Evolutionary conservation across 1,140 invertebrate species (phyloP).

Genomic region (Trinorchestia longiramus): DNA sequence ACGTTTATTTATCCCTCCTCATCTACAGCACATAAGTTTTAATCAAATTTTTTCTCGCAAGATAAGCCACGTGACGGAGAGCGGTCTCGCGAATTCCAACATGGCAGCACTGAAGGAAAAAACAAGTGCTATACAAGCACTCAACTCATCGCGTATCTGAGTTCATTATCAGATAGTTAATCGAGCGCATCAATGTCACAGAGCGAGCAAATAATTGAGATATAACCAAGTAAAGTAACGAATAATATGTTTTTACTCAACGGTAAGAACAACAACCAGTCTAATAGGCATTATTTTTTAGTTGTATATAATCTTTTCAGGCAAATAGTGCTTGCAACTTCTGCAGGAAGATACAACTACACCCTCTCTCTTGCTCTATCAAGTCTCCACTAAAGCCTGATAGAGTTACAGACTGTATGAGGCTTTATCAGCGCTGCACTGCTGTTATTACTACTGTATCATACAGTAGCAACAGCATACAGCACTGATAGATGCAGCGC

Average conservation of each 20-base stretch:
- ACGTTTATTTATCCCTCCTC: no score
- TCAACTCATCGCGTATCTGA: not conserved
- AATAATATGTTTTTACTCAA: not conserved
- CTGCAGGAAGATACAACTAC: not conserved
- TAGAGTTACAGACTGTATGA: no score
- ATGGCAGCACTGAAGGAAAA: not conserved
- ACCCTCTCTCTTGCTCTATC: not conserved
- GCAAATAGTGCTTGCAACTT: not conserved
- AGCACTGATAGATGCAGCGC: no score
- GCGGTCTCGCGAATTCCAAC: no score
- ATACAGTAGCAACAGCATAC: no score
- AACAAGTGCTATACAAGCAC: not conserved
- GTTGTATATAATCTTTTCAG: not conserved
- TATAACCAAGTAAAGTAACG: not conserved
- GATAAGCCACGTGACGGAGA: no score
- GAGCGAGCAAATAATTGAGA: not conserved
- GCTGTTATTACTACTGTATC: no score
- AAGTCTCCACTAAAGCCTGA: not conserved
- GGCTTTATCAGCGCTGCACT: no score
- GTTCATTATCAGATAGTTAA: not conserved
- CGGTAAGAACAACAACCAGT: not conserved
- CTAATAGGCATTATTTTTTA: not conserved
- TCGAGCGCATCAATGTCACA: not conserved
- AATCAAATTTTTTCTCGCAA: no score
- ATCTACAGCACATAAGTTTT: no score